Evolutionary conservation across 2,888 invertebrate genomes (phyloP).

Genomic region (Rhabditoides inermis): DNA sequence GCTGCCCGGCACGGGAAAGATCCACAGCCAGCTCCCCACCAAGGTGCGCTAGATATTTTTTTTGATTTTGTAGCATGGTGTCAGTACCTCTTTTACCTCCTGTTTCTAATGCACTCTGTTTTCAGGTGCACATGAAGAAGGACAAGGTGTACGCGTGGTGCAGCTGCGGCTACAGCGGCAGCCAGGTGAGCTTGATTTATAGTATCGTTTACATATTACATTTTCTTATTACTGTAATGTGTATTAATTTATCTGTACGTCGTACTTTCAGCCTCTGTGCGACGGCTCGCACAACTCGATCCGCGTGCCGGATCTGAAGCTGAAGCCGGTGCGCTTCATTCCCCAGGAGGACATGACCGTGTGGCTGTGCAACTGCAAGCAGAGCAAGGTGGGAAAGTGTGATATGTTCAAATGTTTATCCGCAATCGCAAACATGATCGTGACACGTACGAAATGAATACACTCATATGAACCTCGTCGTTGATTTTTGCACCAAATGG

Average conservation of each 20-base stretch:
- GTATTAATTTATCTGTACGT: not conserved
- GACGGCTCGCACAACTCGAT: constrained; percentile 74
- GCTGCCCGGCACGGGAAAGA: constrained; percentile 42
- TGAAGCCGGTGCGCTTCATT: constrained; percentile 72
- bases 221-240: not conserved
- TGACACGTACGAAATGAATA: too few species aligned
- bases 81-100: not conserved
- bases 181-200: constrained; percentile 58
- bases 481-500: not conserved
- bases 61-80: too few species aligned
- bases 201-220: not conserved
- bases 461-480: not conserved
- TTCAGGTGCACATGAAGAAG: constrained; percentile 54
- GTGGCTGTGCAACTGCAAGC: constrained; percentile 96
- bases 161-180: constrained; percentile 80
- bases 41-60: constrained; percentile 12
- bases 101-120: not conserved
- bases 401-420: not conserved
- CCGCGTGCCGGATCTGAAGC: constrained; percentile 54
- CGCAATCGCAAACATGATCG: too few species aligned
- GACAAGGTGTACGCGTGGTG: constrained; percentile 83
- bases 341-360: constrained; percentile 73
- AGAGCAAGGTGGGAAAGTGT: constrained; percentile 60
- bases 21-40: constrained; percentile 26
- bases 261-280: constrained; percentile 71